These are phyloP conservation scores for Panagrolaimus sp. DNA, from an alignment of 1,140 invertebrate species.

Conservation along the genomic window DNA sequence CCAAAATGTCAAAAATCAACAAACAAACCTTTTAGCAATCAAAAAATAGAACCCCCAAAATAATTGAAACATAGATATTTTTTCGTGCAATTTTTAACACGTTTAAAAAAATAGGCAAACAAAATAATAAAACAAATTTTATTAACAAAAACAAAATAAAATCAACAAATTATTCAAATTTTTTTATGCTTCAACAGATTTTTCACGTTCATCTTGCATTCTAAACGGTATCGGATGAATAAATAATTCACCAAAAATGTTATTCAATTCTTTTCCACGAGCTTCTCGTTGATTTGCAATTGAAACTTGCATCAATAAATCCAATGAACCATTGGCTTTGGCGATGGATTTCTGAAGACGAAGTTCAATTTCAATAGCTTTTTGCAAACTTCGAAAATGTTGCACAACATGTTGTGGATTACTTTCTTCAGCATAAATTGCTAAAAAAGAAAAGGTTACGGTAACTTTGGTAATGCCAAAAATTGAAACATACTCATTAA, in stretches of 20 bases:
- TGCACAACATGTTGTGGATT: not conserved
- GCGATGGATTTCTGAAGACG: conserved; percentile 14
- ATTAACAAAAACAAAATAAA: not conserved
- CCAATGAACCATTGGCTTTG: conserved; percentile 2
- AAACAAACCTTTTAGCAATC: no score
- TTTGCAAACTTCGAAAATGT: conserved; percentile 1
- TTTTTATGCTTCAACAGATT: conserved; percentile 5
- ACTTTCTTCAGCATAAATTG: conserved; percentile 27
- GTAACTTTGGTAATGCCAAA: not conserved
- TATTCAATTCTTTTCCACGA: conserved; percentile 8
- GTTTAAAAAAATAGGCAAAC: no score
- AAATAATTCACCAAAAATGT: conserved; percentile 11
- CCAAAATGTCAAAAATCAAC: no score
- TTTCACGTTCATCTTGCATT: not conserved
- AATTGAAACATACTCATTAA: conserved; percentile 25
- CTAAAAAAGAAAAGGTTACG: conserved; percentile 21
- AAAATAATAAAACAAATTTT: no score
- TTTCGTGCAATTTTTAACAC: no score
- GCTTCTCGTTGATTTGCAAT: not conserved
- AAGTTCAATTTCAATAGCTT: not conserved
- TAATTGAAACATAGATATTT: no score
- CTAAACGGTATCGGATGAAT: not conserved
- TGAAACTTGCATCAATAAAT: conserved; percentile 9
- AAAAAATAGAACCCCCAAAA: no score
- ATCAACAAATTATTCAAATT: conserved; percentile 17